phyloP scores from a whole-genome alignment of 2,113 vertebrate species.

The Cyanoderma ruficeps region DNA sequence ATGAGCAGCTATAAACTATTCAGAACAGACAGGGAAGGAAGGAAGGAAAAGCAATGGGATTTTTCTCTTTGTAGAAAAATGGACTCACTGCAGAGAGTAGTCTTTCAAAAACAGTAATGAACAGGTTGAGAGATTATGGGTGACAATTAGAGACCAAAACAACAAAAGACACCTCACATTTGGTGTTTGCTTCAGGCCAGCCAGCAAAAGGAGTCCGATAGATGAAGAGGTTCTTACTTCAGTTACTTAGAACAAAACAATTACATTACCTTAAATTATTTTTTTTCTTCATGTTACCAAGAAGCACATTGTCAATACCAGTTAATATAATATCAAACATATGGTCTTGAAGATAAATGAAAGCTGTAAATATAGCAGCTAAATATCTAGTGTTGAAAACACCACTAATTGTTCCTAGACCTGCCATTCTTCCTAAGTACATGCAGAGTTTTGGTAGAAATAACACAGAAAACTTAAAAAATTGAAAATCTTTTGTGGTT shows the following conservation, averaged over 20 bases:
- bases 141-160: not conserved
- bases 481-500: not conserved
- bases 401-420: not conserved
- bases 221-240: not conserved
- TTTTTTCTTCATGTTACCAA: not conserved
- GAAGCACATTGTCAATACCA: not conserved
- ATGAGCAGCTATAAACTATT: not conserved
- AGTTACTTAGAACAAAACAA: not conserved
- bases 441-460: not conserved
- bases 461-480: not conserved
- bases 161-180: not conserved
- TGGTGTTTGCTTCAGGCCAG: not conserved
- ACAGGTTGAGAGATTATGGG: not conserved
- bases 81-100: not conserved
- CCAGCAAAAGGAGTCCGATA: not conserved
- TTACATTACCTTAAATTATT: not conserved
- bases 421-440: not conserved
- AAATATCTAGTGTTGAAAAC: not conserved
- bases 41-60: rapidly evolving
- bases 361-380: not conserved
- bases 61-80: not conserved
- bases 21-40: not conserved
- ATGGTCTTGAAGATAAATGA: not conserved
- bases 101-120: not conserved
- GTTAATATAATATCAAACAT: not conserved